Conservation (phyloP, 2,888 invertebrate species). For the Ophion obscuratus region DNA sequence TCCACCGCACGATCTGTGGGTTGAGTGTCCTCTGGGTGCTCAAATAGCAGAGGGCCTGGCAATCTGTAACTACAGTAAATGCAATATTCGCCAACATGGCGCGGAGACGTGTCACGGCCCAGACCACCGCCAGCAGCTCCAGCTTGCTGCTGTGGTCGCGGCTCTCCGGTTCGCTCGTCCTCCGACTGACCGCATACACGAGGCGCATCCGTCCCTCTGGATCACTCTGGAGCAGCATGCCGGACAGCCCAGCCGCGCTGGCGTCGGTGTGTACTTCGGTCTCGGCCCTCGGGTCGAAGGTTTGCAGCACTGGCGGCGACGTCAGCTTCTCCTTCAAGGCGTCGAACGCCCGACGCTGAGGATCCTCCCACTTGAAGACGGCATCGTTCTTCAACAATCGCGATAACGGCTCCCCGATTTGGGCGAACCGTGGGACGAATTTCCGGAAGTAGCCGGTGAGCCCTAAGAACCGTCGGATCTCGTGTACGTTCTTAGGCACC, state of each 20-base stretch:
- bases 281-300: conserved; percentile 41
- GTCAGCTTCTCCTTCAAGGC: conserved; percentile 9
- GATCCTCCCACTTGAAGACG: conserved; percentile 26
- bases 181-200: background rate
- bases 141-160: too few relatives aligned
- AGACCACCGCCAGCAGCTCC: too few relatives aligned
- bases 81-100: conserved; percentile 55
- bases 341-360: conserved; percentile 12
- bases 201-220: background rate
- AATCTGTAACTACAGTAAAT: conserved; percentile 69
- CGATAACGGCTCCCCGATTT: conserved; percentile 23
- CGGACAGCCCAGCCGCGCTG: background rate
- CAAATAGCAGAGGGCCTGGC: conserved; percentile 70
- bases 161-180: too few relatives aligned
- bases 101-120: too few relatives aligned
- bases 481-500: conserved; percentile 34
- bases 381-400: conserved; percentile 7
- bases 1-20: conserved; percentile 68
- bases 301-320: conserved; percentile 24
- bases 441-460: conserved; percentile 50
- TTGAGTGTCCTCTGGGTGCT: conserved; percentile 68
- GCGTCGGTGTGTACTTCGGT: conserved; percentile 58
- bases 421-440: conserved; percentile 41
- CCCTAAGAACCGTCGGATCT: conserved; percentile 45
- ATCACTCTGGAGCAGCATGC: background rate